Conservation (phyloP, 2,113 vertebrate genomes). For the Pandion haliaetus region DNA sequence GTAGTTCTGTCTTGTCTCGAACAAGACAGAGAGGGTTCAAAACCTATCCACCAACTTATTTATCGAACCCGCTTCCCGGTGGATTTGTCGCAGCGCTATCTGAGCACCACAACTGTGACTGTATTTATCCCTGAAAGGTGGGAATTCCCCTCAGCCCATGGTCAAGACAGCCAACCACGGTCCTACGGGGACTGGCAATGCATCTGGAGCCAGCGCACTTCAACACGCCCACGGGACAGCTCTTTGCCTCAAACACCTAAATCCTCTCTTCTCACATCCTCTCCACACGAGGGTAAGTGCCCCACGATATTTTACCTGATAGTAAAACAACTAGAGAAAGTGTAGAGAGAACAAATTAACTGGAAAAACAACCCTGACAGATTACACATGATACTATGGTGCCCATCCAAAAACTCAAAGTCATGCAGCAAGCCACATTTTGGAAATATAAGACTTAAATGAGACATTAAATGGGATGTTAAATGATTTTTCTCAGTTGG, state of each 20-base stretch:
- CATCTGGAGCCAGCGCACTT: accelerated
- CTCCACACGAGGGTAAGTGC: neutral
- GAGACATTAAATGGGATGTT: neutral
- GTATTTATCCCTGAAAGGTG: neutral
- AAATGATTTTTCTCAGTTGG: neutral
- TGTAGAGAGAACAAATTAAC: neutral
- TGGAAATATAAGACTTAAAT: neutral
- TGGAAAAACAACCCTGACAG: neutral
- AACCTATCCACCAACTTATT: neutral
- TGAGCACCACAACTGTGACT: neutral
- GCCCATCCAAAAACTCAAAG: neutral
- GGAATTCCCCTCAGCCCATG: neutral
- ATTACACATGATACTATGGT: accelerated
- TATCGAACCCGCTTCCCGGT: accelerated
- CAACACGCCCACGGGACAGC: too few species aligned
- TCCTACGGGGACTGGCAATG: accelerated
- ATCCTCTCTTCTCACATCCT: neutral
- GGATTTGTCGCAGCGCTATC: neutral
- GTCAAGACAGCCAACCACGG: accelerated
- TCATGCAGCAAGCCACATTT: neutral
- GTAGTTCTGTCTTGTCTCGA: neutral
- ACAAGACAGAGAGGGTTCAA: neutral
- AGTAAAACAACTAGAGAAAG: neutral
- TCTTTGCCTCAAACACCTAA: neutral
- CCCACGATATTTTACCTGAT: neutral